These are phyloP conservation scores for Axinella damicornis DNA, from an alignment of 37 sponge, comb jelly and placozoan species.

Conservation along the genomic window DNA sequence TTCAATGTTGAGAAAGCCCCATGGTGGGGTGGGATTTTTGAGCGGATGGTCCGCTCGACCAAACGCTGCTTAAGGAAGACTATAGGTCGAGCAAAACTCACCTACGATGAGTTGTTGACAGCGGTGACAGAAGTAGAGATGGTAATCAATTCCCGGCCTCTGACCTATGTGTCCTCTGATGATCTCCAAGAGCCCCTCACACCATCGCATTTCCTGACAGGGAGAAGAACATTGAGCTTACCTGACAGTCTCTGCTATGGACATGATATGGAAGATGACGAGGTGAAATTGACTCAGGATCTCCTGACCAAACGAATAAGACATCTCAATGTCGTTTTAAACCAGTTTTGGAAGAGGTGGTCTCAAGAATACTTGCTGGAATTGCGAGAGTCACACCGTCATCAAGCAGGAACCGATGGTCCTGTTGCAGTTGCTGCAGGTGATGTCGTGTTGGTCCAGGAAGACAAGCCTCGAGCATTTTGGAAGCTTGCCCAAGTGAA, in stretches of 20 bases:
- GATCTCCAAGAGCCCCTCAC: constrained; percentile 46
- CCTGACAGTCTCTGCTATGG: constrained; percentile 4
- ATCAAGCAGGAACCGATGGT: background rate
- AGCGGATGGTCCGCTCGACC: background rate
- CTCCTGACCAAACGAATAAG: background rate
- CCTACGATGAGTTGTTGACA: constrained; percentile 32
- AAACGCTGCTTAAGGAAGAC: constrained; percentile 18
- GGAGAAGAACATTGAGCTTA: constrained; percentile 20
- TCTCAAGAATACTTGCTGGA: background rate
- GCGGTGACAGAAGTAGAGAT: constrained; percentile 29
- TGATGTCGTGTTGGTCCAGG: constrained; percentile 13
- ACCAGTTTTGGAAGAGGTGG: constrained; percentile 18
- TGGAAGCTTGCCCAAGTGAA: constrained; percentile 12
- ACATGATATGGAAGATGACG: constrained; percentile 1
- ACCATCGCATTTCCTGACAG: constrained; percentile 41
- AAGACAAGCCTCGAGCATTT: constrained; percentile 18
- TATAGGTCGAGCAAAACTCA: background rate
- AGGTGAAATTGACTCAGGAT: background rate
- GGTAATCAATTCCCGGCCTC: constrained; percentile 28
- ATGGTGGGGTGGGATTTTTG: constrained; percentile 33
- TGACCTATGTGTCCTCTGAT: constrained; percentile 16
- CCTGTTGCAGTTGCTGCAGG: background rate
- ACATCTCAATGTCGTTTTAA: constrained; percentile 1
- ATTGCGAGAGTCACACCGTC: constrained; percentile 14
- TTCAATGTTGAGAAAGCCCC: constrained; percentile 11